phyloP scores from a whole-genome alignment of 2,797 vertebrate species.

The Ataeniobius toweri region DNA sequence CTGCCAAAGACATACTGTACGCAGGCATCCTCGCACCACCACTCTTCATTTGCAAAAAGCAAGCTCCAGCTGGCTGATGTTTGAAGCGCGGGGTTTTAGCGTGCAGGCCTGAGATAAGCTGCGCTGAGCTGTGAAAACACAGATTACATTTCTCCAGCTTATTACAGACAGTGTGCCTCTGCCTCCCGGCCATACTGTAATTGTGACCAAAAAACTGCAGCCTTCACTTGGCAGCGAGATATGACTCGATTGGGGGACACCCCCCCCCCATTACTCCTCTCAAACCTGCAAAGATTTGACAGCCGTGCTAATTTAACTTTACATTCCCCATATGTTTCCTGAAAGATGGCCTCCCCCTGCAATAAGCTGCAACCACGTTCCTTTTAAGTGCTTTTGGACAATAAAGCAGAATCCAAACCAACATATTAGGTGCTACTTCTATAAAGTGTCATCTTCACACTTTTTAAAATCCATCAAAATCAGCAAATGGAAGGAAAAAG shows the following conservation, averaged over 20 bases:
- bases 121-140: slow-evolving; percentile 81
- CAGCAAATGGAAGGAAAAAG: background rate
- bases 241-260: slow-evolving; percentile 58
- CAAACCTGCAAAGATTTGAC: slow-evolving; percentile 64
- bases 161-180: slow-evolving; percentile 65
- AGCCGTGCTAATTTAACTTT: slow-evolving; percentile 75
- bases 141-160: slow-evolving; percentile 81
- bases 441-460: slow-evolving; percentile 34
- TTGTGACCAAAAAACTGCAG: slow-evolving; percentile 66
- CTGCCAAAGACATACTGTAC: slow-evolving; percentile 46
- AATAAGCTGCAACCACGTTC: slow-evolving; percentile 50
- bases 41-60: slow-evolving; percentile 60
- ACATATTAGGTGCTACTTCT: slow-evolving; percentile 32
- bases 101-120: slow-evolving; percentile 79
- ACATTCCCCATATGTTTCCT: slow-evolving; percentile 44
- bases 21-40: slow-evolving; percentile 49
- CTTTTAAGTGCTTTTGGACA: slow-evolving; percentile 41
- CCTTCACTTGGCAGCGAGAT: slow-evolving; percentile 66
- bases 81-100: slow-evolving; percentile 70
- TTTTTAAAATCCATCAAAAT: slow-evolving; percentile 32
- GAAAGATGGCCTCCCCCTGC: slow-evolving; percentile 29
- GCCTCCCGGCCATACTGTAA: slow-evolving; percentile 66
- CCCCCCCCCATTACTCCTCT: background rate
- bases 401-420: slow-evolving; percentile 42
- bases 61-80: slow-evolving; percentile 66